Percentiles rank a stretch among this genome's conserved stretches.
Conservation (phyloP, 2,888 invertebrate species). For the Embidobia sp. region DNA sequence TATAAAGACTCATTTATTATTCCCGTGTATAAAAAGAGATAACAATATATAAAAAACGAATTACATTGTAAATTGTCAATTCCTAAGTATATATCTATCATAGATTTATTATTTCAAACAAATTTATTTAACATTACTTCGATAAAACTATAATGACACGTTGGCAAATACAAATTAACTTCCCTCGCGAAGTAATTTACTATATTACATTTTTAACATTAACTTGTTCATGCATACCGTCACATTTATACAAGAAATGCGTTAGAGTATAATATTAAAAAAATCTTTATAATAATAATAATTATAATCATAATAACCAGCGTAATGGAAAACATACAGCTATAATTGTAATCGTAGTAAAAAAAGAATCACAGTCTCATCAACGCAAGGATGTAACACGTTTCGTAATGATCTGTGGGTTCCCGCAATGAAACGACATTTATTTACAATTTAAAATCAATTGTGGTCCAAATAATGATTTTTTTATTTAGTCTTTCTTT, state of each 20-base stretch:
- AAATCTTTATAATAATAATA: not conserved
- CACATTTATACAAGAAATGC: constrained; percentile 14
- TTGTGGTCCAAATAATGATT: no score
- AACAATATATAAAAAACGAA: constrained; percentile 55
- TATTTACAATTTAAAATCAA: no score
- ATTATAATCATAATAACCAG: constrained; percentile 12
- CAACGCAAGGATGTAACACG: constrained; percentile 22
- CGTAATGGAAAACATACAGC: constrained; percentile 27
- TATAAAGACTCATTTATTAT: constrained; percentile 50
- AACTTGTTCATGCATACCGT: constrained; percentile 16
- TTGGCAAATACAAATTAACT: constrained; percentile 43
- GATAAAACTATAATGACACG: constrained; percentile 47
- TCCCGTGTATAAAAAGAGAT: constrained; percentile 53
- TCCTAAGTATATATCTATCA: constrained; percentile 37
- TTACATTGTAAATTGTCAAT: constrained; percentile 43
- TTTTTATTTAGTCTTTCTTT: no score
- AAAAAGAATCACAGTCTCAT: constrained; percentile 44
- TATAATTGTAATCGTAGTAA: constrained; percentile 23
- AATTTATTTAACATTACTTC: constrained; percentile 38
- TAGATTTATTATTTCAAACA: constrained; percentile 29
- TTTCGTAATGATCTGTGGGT: constrained; percentile 5
- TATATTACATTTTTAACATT: constrained; percentile 39
- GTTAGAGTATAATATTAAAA: not conserved
- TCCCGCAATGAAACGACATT: not conserved
- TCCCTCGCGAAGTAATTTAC: constrained; percentile 16